Percentiles rank a stretch among this genome's conserved stretches.
These are phyloP conservation scores for Helicoverpa zea DNA, from an alignment of 1,140 invertebrate species.

Conservation along the genomic window DNA sequence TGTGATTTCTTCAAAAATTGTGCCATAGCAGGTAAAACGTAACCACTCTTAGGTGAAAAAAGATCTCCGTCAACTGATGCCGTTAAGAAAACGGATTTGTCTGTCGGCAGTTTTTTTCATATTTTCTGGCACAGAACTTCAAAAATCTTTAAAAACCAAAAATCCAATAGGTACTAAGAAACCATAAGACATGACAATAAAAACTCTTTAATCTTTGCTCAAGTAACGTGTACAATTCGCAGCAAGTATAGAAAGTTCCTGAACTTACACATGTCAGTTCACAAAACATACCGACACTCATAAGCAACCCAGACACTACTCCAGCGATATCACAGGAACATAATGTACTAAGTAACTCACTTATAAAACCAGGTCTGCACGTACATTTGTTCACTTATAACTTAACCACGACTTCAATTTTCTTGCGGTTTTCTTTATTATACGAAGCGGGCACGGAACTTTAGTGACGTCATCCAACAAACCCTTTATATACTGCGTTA, in stretches of 20 bases:
- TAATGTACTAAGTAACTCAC: slow-evolving; percentile 1
- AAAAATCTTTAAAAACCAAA: too few relatives aligned
- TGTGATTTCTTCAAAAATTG: slow-evolving; percentile 27
- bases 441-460: slow-evolving; percentile 12
- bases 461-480: slow-evolving; percentile 17
- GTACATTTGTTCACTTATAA: slow-evolving; percentile 38
- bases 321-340: background rate
- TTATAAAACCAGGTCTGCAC: slow-evolving; percentile 30
- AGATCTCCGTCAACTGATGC: too few relatives aligned
- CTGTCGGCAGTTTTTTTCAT: too few relatives aligned
- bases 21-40: too few relatives aligned
- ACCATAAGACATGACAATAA: too few relatives aligned
- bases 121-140: too few relatives aligned
- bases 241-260: too few relatives aligned
- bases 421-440: slow-evolving; percentile 38
- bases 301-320: background rate
- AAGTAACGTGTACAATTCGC: background rate
- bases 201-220: background rate
- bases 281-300: too few relatives aligned
- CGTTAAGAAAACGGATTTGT: too few relatives aligned
- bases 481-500: slow-evolving; percentile 21
- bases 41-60: too few relatives aligned
- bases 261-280: too few relatives aligned
- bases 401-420: slow-evolving; percentile 41
- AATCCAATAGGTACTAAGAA: too few relatives aligned